Percentiles rank a stretch among this genome's conserved stretches.
These are phyloP conservation scores for Germaria angustata DNA, from an alignment of 2,888 invertebrate species.

Conservation along the genomic window DNA sequence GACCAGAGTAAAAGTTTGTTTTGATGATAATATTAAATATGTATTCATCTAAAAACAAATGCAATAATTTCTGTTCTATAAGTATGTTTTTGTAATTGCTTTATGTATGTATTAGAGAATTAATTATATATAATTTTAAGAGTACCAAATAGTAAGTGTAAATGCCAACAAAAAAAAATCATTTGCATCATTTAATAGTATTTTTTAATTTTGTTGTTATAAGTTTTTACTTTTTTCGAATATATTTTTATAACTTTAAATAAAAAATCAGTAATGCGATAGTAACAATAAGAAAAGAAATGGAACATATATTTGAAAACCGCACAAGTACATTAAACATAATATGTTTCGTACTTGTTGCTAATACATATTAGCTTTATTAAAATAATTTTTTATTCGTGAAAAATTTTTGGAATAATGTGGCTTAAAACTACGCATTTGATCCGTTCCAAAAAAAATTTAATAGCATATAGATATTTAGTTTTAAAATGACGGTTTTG, in stretches of 20 bases:
- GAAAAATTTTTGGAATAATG: background rate
- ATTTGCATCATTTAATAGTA: background rate
- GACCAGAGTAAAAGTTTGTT: background rate
- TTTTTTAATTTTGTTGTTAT: background rate
- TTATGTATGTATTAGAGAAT: background rate
- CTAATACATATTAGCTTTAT: no score
- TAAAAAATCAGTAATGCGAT: no score
- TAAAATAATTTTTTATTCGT: no score
- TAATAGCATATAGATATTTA: no score
- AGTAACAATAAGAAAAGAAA: no score
- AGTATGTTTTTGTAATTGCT: background rate
- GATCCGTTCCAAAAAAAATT: no score
- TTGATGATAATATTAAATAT: conserved; percentile 2
- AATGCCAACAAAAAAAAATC: background rate
- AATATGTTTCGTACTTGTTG: no score
- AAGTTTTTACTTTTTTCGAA: background rate
- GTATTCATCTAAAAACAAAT: conserved; percentile 14
- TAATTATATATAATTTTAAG: background rate
- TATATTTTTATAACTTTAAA: background rate
- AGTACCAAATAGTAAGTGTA: background rate
- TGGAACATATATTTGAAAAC: no score
- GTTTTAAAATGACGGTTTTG: no score
- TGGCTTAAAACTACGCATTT: no score
- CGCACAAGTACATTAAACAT: no score
- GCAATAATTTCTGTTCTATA: conserved; percentile 24